phyloP scores from a whole-genome alignment of 2,797 vertebrate genomes.

The Mus caroli region DNA sequence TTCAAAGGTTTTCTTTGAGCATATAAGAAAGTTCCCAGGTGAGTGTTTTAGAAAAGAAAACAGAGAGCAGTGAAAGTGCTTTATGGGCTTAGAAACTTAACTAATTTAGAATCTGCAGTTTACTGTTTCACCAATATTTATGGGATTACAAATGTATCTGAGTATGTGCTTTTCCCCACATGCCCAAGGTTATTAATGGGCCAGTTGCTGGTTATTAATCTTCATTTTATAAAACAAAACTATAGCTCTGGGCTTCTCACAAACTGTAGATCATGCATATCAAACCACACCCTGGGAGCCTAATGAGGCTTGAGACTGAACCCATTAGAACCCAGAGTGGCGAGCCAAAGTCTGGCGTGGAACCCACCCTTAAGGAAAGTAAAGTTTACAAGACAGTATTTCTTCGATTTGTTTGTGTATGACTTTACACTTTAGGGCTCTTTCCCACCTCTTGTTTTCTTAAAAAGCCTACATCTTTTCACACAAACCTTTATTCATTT shows the following conservation, averaged over 20 bases:
- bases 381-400: background rate
- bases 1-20: slow-evolving; percentile 35
- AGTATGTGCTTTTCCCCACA: slow-evolving; percentile 68
- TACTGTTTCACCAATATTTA: slow-evolving; percentile 74
- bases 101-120: slow-evolving; percentile 75
- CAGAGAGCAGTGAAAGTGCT: slow-evolving; percentile 61
- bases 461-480: background rate
- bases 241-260: slow-evolving; percentile 37
- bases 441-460: background rate
- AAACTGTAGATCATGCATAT: slow-evolving; percentile 37
- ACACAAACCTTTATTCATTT: background rate
- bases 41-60: slow-evolving; percentile 46
- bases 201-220: slow-evolving; percentile 74
- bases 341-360: background rate
- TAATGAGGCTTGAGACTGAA: slow-evolving; percentile 42
- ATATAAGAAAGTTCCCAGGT: background rate
- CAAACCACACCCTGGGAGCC: slow-evolving; percentile 35
- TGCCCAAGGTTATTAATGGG: slow-evolving; percentile 69
- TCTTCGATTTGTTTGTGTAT: background rate
- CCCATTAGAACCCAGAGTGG: background rate
- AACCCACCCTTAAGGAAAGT: background rate
- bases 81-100: slow-evolving; percentile 69
- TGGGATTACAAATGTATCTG: slow-evolving; percentile 71
- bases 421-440: background rate
- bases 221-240: slow-evolving; percentile 75